Evolutionary conservation across 2,797 vertebrate genomes (phyloP).

Genomic region (Lophius americanus): DNA sequence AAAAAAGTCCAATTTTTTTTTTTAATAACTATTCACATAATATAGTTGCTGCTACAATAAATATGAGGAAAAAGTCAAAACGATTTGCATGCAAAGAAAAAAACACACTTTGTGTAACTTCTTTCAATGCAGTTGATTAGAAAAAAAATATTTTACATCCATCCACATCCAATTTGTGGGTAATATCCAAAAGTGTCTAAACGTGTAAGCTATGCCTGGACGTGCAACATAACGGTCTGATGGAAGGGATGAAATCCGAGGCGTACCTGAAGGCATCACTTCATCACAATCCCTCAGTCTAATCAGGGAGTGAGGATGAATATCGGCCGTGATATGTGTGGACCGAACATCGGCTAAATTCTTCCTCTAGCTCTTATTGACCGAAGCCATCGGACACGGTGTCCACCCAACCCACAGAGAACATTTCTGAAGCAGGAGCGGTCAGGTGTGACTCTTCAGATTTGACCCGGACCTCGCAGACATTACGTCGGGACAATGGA

Average conservation of each 20-base stretch:
- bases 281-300: slow-evolving; percentile 69
- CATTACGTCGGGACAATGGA: slow-evolving; percentile 82
- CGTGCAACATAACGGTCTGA: background rate
- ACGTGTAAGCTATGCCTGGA: background rate
- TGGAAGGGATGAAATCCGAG: background rate
- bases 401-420: background rate
- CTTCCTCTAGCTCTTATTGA: slow-evolving; percentile 41
- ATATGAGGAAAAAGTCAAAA: no score
- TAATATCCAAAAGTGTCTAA: no score
- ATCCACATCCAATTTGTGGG: no score
- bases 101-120: no score
- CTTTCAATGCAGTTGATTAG: no score
- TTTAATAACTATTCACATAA: no score
- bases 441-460: background rate
- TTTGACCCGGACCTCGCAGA: slow-evolving; percentile 37
- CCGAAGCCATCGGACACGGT: slow-evolving; percentile 24
- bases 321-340: slow-evolving; percentile 48
- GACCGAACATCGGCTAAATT: slow-evolving; percentile 39
- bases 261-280: slow-evolving; percentile 43
- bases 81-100: no score
- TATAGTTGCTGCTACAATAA: no score
- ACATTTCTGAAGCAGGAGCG: background rate
- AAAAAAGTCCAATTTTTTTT: no score
- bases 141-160: no score
- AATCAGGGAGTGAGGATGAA: slow-evolving; percentile 67